phyloP scores from a whole-genome alignment of 2,888 invertebrate species.

The Campoplex capitator region DNA sequence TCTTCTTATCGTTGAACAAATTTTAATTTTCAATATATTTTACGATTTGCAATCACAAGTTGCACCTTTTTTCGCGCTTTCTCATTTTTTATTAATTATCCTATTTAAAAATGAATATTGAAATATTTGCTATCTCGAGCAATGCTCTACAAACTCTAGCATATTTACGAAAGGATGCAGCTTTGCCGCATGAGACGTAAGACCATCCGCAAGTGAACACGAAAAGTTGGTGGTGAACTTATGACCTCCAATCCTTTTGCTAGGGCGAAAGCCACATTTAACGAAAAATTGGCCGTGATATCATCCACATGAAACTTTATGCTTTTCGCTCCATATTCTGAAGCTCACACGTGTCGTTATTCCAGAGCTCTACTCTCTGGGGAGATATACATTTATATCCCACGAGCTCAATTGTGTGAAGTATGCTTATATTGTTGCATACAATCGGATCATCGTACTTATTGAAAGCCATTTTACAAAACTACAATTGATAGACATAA shows the following conservation, averaged over 20 bases:
- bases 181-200: constrained; percentile 4
- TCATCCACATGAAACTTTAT: constrained; percentile 17
- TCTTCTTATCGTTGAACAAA: not conserved
- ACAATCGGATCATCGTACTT: not conserved
- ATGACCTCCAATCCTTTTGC: constrained; percentile 56
- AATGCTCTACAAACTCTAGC: not conserved
- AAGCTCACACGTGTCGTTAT: not conserved
- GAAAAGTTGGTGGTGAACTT: constrained; percentile 63
- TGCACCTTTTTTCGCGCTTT: not conserved
- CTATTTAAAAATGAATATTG: not conserved
- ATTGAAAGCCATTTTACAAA: not conserved
- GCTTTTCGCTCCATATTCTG: not conserved
- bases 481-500: not conserved
- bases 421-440: not conserved
- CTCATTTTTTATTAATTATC: too few species aligned
- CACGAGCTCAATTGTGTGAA: not conserved
- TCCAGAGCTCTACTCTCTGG: not conserved
- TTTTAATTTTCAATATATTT: not conserved
- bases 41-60: not conserved
- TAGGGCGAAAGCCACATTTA: constrained; percentile 2
- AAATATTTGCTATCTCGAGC: constrained; percentile 5
- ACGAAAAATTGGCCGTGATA: constrained; percentile 47
- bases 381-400: not conserved
- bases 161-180: constrained; percentile 28
- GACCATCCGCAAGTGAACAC: constrained; percentile 47